Conservation (phyloP, 1,140 invertebrate species). For the Pseudoatta argentina region DNA sequence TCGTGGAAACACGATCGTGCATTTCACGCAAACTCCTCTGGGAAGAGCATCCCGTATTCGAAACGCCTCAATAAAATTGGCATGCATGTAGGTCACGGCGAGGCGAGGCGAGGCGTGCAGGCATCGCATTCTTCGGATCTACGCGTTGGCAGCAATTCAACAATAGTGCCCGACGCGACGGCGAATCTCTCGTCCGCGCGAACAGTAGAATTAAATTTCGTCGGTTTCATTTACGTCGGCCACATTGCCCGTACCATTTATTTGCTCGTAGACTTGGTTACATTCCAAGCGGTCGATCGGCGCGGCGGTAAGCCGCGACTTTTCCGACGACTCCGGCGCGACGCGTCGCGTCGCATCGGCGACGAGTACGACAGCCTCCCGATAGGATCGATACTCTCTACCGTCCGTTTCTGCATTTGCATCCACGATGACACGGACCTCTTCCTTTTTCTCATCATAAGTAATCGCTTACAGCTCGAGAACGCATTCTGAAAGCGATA, state of each 20-base stretch:
- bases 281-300: constrained; percentile 65
- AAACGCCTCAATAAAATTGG: constrained; percentile 74
- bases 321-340: constrained; percentile 15
- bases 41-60: constrained; percentile 9
- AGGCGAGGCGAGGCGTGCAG: constrained; percentile 22
- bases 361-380: not conserved
- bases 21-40: constrained; percentile 5
- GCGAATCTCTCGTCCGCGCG: constrained; percentile 2
- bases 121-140: constrained; percentile 68
- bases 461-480: constrained; percentile 41
- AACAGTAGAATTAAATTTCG: constrained; percentile 73
- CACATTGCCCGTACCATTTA: constrained; percentile 51
- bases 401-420: constrained; percentile 46
- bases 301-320: constrained; percentile 43
- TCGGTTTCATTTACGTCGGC: constrained; percentile 70
- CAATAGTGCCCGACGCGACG: constrained; percentile 56
- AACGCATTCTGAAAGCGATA: constrained; percentile 22
- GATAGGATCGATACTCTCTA: constrained; percentile 55
- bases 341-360: not conserved
- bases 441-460: constrained; percentile 58
- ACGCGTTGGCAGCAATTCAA: constrained; percentile 74
- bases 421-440: constrained; percentile 30
- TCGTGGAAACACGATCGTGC: constrained; percentile 21
- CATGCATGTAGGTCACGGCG: constrained; percentile 76
- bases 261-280: constrained; percentile 74